phyloP scores from a whole-genome alignment of 2,113 vertebrate genomes.

The Callaeas wilsoni region DNA sequence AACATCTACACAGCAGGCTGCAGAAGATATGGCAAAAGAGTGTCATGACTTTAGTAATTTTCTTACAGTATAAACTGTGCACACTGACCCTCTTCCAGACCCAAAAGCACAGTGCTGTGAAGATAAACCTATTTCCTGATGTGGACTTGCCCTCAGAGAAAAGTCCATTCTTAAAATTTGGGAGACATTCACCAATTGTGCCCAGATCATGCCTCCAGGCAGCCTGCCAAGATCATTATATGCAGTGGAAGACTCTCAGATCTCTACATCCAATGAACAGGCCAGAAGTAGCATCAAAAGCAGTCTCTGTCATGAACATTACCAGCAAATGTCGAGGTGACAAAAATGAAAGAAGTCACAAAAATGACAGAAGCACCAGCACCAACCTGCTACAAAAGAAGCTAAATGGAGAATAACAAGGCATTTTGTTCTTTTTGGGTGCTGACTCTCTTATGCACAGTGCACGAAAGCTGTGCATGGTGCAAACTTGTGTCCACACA shows the following conservation, averaged over 20 bases:
- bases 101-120: neutral
- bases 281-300: neutral
- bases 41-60: neutral
- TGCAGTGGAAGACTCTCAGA: neutral
- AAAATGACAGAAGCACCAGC: neutral
- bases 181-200: neutral
- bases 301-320: neutral
- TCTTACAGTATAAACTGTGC: neutral
- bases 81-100: neutral
- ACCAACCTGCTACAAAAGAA: neutral
- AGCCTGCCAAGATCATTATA: neutral
- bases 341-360: neutral
- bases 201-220: neutral
- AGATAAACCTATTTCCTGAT: neutral
- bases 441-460: neutral
- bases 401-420: neutral
- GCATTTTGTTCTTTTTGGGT: neutral
- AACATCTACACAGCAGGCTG: neutral
- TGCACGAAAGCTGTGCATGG: rapidly evolving
- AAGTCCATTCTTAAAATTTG: neutral
- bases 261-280: neutral
- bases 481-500: neutral
- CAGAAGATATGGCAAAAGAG: neutral
- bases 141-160: neutral
- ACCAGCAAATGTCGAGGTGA: neutral